Evolutionary conservation across 2,113 vertebrate genomes (phyloP), one percentile per base, ranked within the genome.

Genomic region (Mesembrinibis cayennensis): DNA sequence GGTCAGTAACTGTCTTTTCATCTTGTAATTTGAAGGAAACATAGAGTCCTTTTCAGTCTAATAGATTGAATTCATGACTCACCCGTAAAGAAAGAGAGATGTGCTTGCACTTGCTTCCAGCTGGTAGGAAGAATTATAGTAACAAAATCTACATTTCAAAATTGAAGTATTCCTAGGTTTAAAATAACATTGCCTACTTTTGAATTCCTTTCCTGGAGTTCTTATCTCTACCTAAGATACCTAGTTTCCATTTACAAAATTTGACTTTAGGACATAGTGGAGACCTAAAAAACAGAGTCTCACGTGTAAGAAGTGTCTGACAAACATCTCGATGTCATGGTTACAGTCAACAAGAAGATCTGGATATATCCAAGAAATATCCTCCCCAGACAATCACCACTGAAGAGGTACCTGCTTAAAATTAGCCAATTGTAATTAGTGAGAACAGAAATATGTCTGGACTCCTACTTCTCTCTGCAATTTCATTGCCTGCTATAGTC

Each of bases 1-100:
- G 62, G 85, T 90, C 88, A 82, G 87, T 95, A 74, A 73, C 82
- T 85, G 44, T 65, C 87, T 86, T 93, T 91, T 88, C 78, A 82
- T 92, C 67, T 69, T 5, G 6, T 65, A 62, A 62, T 92, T 91
- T 90, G 70, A 94, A 95, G 49, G 45, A 86, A 90, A 38, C 30
- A 19, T 6, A 32, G 78, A 90, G 34, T 66, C 40, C n/a, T 95
- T 82, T 77, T 87, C 74, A 77, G 40, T 69, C 19, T 82, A 50
- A 92, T 40, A 77, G 66, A 73, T 17, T 36, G 27, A 82, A 92
- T 83, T 86, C 58, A n/a, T 73, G 79, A 77, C 85, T 93, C 40
- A 9, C 27, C 17, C 5, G 0, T 52, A 67, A 95, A 70, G 59
- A 95, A 56, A 42, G 83, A 16, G n/a, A 91, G 36, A 76, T 26